These are phyloP conservation scores for Ranitomeya variabilis DNA, from an alignment of 2,113 vertebrate genomes.

Conservation along the genomic window DNA sequence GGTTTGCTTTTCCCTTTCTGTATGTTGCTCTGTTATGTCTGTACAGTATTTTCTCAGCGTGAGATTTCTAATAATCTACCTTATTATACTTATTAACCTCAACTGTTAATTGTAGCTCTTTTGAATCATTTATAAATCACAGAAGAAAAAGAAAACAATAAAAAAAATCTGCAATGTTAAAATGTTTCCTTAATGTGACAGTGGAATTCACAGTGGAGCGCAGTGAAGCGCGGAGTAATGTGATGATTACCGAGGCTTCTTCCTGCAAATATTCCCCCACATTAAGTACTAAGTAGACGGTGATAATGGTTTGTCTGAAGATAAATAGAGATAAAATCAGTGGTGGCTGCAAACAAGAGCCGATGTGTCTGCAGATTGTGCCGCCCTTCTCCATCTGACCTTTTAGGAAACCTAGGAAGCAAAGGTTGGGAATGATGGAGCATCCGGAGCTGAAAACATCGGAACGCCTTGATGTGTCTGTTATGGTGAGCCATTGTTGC, in stretches of 20 bases:
- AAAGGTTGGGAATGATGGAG: too few relatives aligned
- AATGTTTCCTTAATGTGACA: background rate
- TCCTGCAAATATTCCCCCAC: background rate
- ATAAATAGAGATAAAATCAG: background rate
- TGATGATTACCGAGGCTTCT: background rate
- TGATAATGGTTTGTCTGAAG: background rate
- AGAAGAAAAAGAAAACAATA: too few relatives aligned
- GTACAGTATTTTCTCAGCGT: too few relatives aligned
- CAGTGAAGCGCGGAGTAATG: background rate
- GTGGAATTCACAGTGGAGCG: background rate
- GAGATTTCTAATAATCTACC: background rate
- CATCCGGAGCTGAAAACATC: too few relatives aligned
- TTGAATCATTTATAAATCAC: background rate
- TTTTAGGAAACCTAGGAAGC: too few relatives aligned
- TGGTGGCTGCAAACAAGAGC: background rate
- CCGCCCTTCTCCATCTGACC: too few relatives aligned
- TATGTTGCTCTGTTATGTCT: constrained; percentile 49
- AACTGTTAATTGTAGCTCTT: background rate
- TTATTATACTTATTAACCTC: background rate
- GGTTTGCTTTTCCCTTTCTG: constrained; percentile 55
- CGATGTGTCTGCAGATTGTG: too few relatives aligned
- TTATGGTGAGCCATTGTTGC: too few relatives aligned
- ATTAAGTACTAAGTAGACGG: background rate
- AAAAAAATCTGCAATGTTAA: background rate
- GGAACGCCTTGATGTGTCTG: too few relatives aligned